These are phyloP conservation scores for Adelosebastes latens DNA, from an alignment of 2,797 vertebrate species.

Conservation along the genomic window DNA sequence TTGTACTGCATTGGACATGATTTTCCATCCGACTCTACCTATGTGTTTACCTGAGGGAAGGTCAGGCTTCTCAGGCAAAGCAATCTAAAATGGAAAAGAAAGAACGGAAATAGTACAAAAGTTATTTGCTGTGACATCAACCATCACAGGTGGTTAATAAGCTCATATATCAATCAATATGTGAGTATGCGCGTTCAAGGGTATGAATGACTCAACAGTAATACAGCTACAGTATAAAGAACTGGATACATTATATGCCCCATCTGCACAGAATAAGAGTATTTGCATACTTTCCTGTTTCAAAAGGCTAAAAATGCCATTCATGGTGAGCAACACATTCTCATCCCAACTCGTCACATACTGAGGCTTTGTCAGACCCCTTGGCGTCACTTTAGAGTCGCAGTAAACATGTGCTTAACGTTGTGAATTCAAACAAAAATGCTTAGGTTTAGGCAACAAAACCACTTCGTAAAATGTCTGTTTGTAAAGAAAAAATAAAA, in stretches of 20 bases:
- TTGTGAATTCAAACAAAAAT: no score
- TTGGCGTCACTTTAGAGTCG: no score
- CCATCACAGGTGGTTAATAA: slow-evolving; percentile 25
- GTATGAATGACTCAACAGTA: background rate
- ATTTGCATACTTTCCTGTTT: background rate
- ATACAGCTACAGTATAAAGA: background rate
- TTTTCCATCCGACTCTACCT: slow-evolving; percentile 13
- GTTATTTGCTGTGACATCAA: slow-evolving; percentile 26
- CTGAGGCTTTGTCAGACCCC: no score
- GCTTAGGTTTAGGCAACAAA: no score
- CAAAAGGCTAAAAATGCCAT: background rate
- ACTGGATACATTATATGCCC: background rate
- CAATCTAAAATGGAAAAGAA: slow-evolving; percentile 58
- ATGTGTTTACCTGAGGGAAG: slow-evolving; percentile 65
- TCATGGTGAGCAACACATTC: background rate
- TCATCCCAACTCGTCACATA: no score
- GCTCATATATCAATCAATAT: background rate
- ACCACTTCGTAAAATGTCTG: no score
- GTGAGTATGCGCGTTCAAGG: background rate
- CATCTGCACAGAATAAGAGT: background rate
- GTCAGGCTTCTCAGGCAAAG: slow-evolving; percentile 27
- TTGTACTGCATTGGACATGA: slow-evolving; percentile 25
- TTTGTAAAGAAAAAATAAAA: no score
- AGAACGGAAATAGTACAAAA: slow-evolving; percentile 12
- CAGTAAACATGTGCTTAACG: no score